Evolutionary conservation across 2,797 vertebrate species (phyloP).

Genomic region (Eremophila alpestris): DNA sequence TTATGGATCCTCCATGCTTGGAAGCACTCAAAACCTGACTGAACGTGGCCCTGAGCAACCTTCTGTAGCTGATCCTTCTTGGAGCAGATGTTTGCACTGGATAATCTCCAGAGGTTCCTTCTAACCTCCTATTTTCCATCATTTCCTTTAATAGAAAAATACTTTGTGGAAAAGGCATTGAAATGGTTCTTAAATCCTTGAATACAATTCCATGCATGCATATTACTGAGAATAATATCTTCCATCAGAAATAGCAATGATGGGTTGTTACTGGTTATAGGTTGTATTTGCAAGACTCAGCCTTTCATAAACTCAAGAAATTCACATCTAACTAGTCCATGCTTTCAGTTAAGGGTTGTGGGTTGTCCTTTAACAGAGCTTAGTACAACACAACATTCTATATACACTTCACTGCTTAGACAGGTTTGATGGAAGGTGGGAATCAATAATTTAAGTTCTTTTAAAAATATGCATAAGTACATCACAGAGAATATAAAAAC

Average conservation of each 20-base stretch:
- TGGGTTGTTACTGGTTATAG: not conserved
- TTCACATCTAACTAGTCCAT: not conserved
- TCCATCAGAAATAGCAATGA: not conserved
- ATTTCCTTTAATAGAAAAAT: not conserved
- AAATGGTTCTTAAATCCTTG: not conserved
- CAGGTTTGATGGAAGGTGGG: constrained; percentile 53
- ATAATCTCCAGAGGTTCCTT: not conserved
- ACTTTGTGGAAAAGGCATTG: not conserved
- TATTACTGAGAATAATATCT: not conserved
- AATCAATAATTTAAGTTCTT: constrained; percentile 67
- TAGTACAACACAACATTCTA: not conserved
- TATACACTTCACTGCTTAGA: constrained; percentile 43
- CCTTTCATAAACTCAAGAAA: not conserved
- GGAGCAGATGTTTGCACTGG: not conserved
- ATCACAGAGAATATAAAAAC: constrained; percentile 66
- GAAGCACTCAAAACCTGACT: not conserved
- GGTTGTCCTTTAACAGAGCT: constrained; percentile 6
- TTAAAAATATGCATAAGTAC: constrained; percentile 67
- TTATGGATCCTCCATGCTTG: not conserved
- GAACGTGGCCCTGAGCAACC: not conserved
- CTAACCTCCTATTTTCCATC: not conserved
- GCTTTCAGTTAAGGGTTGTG: not conserved
- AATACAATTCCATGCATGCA: not conserved
- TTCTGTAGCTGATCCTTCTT: not conserved
- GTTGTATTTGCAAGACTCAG: not conserved